phyloP scores from a whole-genome alignment of 2,888 invertebrate species.

The Melangyna quadrimaculata region DNA sequence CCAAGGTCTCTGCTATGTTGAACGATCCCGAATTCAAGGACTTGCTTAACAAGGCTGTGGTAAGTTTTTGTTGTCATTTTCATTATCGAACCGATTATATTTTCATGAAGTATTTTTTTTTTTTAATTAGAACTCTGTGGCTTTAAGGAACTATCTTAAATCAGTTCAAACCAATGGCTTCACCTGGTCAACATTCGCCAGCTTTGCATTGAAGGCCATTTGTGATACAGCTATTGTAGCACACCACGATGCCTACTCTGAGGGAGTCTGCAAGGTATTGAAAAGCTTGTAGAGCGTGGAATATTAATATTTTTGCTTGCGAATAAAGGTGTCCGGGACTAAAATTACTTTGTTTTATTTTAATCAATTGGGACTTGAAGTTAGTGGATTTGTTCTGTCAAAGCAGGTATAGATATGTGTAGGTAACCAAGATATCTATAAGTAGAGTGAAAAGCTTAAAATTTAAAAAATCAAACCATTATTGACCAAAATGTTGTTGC shows the following conservation, averaged over 20 bases:
- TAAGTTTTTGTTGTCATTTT: slow-evolving; percentile 31
- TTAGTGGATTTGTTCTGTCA: too few relatives aligned
- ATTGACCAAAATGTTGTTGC: too few relatives aligned
- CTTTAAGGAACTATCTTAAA: slow-evolving; percentile 39
- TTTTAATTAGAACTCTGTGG: slow-evolving; percentile 20
- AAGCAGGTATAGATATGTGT: too few relatives aligned
- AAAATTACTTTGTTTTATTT: background rate
- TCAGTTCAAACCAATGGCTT: slow-evolving; percentile 45
- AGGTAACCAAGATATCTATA: too few relatives aligned
- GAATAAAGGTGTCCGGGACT: slow-evolving; percentile 23
- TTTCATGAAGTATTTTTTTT: background rate
- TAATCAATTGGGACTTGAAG: too few relatives aligned
- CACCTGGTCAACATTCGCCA: slow-evolving; percentile 47
- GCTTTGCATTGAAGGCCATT: slow-evolving; percentile 51
- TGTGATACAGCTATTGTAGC: slow-evolving; percentile 60
- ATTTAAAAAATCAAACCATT: too few relatives aligned
- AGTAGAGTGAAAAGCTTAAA: too few relatives aligned
- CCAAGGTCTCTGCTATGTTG: slow-evolving; percentile 35
- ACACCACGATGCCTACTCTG: slow-evolving; percentile 50
- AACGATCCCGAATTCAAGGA: slow-evolving; percentile 51
- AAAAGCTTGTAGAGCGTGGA: slow-evolving; percentile 28
- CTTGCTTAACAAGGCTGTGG: slow-evolving; percentile 46
- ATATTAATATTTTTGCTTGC: background rate
- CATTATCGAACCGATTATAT: too few relatives aligned
- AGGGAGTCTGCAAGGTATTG: slow-evolving; percentile 51